phyloP scores from a whole-genome alignment of 2,797 vertebrate genomes.

The Oophaga sylvatica region DNA sequence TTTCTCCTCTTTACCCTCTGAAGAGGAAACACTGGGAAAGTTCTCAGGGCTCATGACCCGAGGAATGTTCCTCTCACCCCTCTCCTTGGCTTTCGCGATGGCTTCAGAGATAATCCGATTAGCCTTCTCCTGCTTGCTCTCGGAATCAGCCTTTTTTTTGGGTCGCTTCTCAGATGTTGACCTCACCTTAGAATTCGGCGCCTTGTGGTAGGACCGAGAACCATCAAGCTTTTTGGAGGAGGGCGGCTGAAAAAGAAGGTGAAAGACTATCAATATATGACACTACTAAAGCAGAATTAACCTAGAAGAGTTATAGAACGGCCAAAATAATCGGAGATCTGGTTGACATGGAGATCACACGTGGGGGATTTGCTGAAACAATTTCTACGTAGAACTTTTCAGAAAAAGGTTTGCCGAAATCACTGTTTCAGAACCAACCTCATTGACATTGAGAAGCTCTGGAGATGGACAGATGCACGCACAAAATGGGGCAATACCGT shows the following conservation, averaged over 20 bases:
- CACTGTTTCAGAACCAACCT: too few relatives aligned
- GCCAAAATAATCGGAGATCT: background rate
- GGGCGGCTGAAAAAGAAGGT: constrained; percentile 82
- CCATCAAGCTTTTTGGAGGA: constrained; percentile 92
- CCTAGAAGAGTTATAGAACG: background rate
- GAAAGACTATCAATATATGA: constrained; percentile 40
- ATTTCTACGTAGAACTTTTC: too few relatives aligned
- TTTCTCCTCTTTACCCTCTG: constrained; percentile 81
- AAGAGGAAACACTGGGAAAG: constrained; percentile 89
- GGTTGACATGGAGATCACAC: background rate
- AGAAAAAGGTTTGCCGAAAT: too few relatives aligned
- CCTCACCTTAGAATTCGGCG: constrained; percentile 92
- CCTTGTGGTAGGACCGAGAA: constrained; percentile 84
- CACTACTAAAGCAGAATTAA: background rate
- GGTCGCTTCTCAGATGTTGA: constrained; percentile 84
- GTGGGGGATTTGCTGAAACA: too few relatives aligned
- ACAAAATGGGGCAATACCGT: too few relatives aligned
- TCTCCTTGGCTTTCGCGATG: constrained; percentile 92
- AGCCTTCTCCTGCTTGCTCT: constrained; percentile 97
- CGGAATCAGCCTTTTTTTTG: constrained; percentile 79
- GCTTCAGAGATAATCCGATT: constrained; percentile 98
- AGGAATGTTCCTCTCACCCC: constrained; percentile 93
- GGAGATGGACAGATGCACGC: too few relatives aligned
- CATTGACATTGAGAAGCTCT: too few relatives aligned
- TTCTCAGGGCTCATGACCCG: constrained; percentile 97